A percentile compares a stretch with the other conserved stretches of the same genome.
Conservation (phyloP, 2,888 invertebrate genomes). For the Aquatica leii region DNA sequence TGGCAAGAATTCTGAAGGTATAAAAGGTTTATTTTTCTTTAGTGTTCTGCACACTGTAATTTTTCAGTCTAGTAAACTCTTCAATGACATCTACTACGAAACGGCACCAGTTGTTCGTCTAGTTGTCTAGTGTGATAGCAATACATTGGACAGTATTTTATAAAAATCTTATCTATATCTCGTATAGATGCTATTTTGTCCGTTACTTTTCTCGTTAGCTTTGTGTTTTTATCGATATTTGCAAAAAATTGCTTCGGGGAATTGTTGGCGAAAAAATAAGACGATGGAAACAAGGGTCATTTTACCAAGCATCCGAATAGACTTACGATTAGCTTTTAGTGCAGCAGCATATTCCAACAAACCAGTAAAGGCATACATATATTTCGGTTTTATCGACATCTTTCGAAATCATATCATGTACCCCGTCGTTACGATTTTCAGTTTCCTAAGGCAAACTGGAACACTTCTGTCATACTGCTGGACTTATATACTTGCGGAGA, state of each 20-base stretch:
- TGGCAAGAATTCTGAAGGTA: no score
- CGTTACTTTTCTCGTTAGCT: no score
- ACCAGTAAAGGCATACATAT: no score
- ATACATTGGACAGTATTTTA: not conserved
- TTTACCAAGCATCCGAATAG: not conserved
- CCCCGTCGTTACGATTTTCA: not conserved
- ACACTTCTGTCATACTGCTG: not conserved
- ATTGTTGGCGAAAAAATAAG: not conserved
- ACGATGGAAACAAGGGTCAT: not conserved
- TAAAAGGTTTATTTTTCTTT: no score
- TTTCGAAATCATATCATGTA: not conserved
- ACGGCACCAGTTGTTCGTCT: conserved; percentile 1
- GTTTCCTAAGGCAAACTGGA: not conserved
- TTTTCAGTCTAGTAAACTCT: no score
- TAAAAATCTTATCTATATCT: not conserved
- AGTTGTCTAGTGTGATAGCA: no score
- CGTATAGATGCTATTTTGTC: not conserved
- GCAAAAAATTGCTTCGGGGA: not conserved
- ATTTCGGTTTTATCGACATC: not conserved
- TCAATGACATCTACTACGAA: not conserved
- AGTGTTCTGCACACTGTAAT: no score
- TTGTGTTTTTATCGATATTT: not conserved
- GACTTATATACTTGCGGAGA: not conserved
- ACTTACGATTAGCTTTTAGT: no score
- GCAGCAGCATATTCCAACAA: no score